These are phyloP conservation scores for Nannoperca obscura DNA, from an alignment of 2,797 vertebrate species.

Conservation along the genomic window DNA sequence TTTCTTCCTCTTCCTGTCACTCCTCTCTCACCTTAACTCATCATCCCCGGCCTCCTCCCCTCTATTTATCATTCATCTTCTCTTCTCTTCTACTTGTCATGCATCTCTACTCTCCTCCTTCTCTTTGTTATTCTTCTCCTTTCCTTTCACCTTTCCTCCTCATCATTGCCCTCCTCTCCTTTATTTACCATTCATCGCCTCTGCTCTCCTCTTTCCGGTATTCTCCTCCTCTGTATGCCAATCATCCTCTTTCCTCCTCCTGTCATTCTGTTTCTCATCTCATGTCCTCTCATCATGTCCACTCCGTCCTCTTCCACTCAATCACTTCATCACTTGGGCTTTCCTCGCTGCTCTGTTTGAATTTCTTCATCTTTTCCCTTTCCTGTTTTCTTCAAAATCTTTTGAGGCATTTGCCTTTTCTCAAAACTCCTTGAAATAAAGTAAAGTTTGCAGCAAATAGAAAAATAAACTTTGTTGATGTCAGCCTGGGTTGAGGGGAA, in stretches of 20 bases:
- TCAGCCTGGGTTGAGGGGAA: not conserved
- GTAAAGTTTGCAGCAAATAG: not conserved
- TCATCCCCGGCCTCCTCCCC: conserved; percentile 6
- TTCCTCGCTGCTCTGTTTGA: conserved; percentile 14
- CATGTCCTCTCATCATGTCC: conserved; percentile 21
- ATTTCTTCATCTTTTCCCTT: conserved; percentile 13
- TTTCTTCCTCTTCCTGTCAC: conserved; percentile 22
- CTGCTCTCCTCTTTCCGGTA: conserved; percentile 23
- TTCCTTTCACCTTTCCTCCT: conserved; percentile 62
- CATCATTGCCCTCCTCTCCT: conserved; percentile 58
- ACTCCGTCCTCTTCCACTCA: conserved; percentile 19
- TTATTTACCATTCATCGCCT: conserved; percentile 67
- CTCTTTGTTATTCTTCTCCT: conserved; percentile 60
- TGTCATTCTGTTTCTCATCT: conserved; percentile 31
- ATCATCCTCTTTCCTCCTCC: conserved; percentile 27
- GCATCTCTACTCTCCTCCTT: conserved; percentile 31
- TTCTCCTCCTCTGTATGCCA: conserved; percentile 33
- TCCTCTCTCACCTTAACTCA: conserved; percentile 2
- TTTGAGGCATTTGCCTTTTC: not conserved
- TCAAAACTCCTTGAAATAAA: not conserved
- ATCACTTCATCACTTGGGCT: conserved; percentile 51
- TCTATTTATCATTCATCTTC: conserved; percentile 17
- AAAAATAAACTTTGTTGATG: not conserved
- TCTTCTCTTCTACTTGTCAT: conserved; percentile 45
- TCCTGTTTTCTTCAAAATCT: conserved; percentile 3